These are phyloP conservation scores for Acleris literana DNA, from an alignment of 2,888 invertebrate species.

Conservation along the genomic window DNA sequence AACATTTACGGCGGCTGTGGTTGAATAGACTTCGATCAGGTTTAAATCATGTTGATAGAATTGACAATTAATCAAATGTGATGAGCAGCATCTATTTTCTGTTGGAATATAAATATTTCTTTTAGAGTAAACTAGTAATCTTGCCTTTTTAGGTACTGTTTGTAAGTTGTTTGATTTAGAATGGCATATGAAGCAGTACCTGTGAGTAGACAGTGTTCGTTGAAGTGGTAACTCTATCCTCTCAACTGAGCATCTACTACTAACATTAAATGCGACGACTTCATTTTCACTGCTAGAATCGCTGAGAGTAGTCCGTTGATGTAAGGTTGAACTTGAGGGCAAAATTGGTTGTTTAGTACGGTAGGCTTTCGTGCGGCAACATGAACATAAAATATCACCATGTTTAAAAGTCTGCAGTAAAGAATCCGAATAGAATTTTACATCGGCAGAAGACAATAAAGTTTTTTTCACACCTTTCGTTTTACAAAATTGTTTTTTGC, in stretches of 20 bases:
- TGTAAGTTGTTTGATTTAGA: constrained; percentile 5
- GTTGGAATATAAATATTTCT: constrained; percentile 7
- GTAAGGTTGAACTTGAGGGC: too few species aligned
- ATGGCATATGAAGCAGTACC: constrained; percentile 4
- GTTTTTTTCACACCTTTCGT: neutral
- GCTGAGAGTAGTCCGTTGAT: neutral
- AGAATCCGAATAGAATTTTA: neutral
- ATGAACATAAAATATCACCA: constrained; percentile 8
- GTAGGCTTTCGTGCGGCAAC: constrained; percentile 3
- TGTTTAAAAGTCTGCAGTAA: constrained; percentile 4
- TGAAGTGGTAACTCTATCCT: constrained; percentile 6
- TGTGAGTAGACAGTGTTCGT: constrained; percentile 5
- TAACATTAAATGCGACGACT: constrained; percentile 3
- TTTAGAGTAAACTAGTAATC: constrained; percentile 2
- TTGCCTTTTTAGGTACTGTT: constrained; percentile 3
- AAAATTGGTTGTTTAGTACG: too few species aligned
- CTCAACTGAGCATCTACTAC: constrained; percentile 4
- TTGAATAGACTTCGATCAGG: neutral
- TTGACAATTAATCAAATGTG: neutral
- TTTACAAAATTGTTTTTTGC: constrained; percentile 2
- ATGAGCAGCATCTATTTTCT: constrained; percentile 4
- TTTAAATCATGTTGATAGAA: constrained; percentile 6
- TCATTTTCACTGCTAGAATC: constrained; percentile 6
- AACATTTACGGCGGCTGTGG: neutral
- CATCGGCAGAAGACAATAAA: too few species aligned